Evolutionary conservation across 1,140 invertebrate species (phyloP), one percentile per base, ranked within the genome.

Genomic region (Ostrea edulis): DNA sequence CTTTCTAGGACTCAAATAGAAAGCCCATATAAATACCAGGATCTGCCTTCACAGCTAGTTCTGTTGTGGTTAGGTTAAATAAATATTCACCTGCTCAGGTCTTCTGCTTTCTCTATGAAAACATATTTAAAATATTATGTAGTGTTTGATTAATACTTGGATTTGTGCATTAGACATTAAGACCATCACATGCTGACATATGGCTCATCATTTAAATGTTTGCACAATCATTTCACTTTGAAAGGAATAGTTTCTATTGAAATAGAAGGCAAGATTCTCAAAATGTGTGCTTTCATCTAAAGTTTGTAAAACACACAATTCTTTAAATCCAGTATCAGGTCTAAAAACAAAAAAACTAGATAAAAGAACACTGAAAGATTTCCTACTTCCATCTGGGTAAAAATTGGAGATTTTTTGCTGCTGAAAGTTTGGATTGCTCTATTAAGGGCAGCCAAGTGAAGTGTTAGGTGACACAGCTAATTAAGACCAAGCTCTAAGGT

Each of bases 141-240:
- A 77, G 68, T 77, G 68, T 77, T 77, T 77, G 68, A 77, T 77
- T 77, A 77, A 77, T 77, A 77, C 68, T 77, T 77, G 68, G 68
- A 35, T 77, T 77, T 77, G 68, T 77, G 68, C 68, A 77, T 77
- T 77, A 77, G 68, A 77, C 68, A 77, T 29, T 29, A 35, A 35
- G 25, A 77, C 68, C 68, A 29, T 77, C 68, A 35, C 68, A 77
- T 77, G 68, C 68, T 77, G 29, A 29, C 68, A 77, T 77, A 77
- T 77, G 68, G 68, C 68, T 77, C 68, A 77, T 77, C 68, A 77
- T 77, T 77, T 44, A 77, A 77, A 77, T 77, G 68, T 77, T 77
- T 77, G 68, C 68, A 77, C 68, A 77, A 77, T 77, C 68, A 77
- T 77, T 77, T 77, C 68, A 77, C 68, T 35, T 77, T 22, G 29